Conservation (phyloP, 2,797 vertebrate species). For the Sylvilagus floridanus region DNA sequence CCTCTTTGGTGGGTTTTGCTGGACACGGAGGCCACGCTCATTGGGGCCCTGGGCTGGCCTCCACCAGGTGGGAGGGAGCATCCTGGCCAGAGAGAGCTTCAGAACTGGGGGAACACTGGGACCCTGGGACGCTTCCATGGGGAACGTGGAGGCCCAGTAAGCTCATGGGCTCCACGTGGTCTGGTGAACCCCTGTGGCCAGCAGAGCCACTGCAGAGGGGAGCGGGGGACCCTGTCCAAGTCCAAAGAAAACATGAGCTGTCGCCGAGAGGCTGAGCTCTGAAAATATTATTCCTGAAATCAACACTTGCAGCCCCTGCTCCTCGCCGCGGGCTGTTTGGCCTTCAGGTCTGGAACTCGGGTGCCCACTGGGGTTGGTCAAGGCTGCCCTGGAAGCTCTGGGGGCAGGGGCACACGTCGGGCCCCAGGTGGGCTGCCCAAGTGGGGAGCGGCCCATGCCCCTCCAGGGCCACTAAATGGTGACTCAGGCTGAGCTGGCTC, state of each 20-base stretch:
- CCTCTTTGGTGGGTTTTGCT: too few relatives aligned
- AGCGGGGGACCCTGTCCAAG: background rate
- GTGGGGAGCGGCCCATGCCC: background rate
- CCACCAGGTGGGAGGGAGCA: too few relatives aligned
- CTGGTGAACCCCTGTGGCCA: too few relatives aligned
- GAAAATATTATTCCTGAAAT: conserved; percentile 74
- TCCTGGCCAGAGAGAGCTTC: too few relatives aligned
- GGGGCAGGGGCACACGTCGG: too few relatives aligned
- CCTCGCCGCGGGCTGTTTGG: fast-evolving
- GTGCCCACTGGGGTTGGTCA: background rate
- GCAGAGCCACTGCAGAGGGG: background rate
- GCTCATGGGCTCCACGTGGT: too few relatives aligned
- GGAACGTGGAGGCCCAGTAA: too few relatives aligned
- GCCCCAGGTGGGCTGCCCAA: background rate
- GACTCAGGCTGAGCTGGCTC: conserved; percentile 39
- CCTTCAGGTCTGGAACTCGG: background rate
- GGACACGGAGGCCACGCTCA: too few relatives aligned
- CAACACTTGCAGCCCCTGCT: background rate
- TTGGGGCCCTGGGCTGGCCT: too few relatives aligned
- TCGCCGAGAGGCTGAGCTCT: conserved; percentile 49
- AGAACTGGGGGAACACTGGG: too few relatives aligned
- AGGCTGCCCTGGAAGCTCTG: background rate
- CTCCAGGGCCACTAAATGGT: background rate
- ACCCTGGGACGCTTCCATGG: too few relatives aligned
- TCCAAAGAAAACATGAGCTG: conserved; percentile 77